Evolutionary conservation across 2,113 vertebrate genomes (phyloP), one percentile per base, ranked within the genome.

Genomic region (Leptodactylus fuscus): DNA sequence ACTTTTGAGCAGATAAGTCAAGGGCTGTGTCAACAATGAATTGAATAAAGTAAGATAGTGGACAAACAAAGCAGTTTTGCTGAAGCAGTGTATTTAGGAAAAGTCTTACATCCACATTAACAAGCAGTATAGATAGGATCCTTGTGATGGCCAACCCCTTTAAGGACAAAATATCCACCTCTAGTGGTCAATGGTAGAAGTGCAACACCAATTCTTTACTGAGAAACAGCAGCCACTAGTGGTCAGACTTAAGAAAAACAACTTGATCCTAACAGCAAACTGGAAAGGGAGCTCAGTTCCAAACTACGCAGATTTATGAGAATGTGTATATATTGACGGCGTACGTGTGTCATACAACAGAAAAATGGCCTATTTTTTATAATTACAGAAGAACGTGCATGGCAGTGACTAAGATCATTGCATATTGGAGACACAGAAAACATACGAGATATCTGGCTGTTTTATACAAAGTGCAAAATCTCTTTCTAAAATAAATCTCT

Each of bases 401-500:
- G 29, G 16, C 8, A 3, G 11, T 22, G 10, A 10, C 32, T 36
- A 22, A 69, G 32, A 69, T 36, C 16, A 38, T 8, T 22, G 34
- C 49, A 24, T 49, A 46, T 32, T 51, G 73, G 24, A 34, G 27
- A 76, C 27, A 32, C 15, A 32, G 11, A 76, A 75, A 49, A 51
- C 44, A 74, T 58, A 38, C 34, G 41, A 15, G 22, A 79, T 55
- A 79, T 46, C 24, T 74, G 41, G 32, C 34, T 51, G 80, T 24
- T 74, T 74, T 51, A 27, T 83, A 74, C 15, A 51, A 70, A 74
- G 69, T 74, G 32, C 81, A 38, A 44, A 36, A 51, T 83, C 67
- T 65, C 38, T 73, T 18, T 73, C 34, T 55, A 53, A 73, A 83
- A 83, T 74, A 83, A 83, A 83, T 55, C 46, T 74, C 44, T 67